Evolutionary conservation across 1,140 invertebrate species (phyloP), one percentile per base, ranked within the genome.

Genomic region (Reticulitermes speratus): DNA sequence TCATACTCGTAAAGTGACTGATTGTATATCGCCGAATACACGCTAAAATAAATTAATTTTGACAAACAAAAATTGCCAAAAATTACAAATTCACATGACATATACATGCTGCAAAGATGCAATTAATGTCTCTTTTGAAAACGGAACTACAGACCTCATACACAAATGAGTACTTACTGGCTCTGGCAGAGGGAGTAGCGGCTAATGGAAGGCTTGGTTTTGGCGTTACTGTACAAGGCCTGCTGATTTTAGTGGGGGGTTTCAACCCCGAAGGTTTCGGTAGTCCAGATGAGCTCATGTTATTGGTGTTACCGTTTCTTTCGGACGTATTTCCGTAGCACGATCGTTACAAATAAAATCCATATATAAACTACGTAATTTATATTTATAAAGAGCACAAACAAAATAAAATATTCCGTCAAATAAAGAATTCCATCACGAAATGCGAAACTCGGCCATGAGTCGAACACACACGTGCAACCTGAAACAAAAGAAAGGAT

Each of bases 221-320:
- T 30, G 93, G 93, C 83, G 92, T 90, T 87, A 91, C 89, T 82
- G 92, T 91, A 87, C 93, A 94, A 59, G 93, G 90, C 84, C 94
- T 89, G 83, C 93, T 93, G 88, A 94, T 94, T 89, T 94, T 94
- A 25, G 92, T 91, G n/a, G 93, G 94, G 65, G 91, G 93, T 87
- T 92, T 93, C 65, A 94, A 88, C 5, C 93, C 93, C 11, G 94
- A 94, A 86, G 91, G 92, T 87, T 91, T 91, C 23, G 90, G 90
- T 87, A 55, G 48, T 25, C 83, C 75, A 65, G 86, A n/a, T 30
- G 65, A 75, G n/a, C 65, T 75, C 65, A 75, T 75, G 6, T 75
- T 75, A 30, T n/a, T 21, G 82, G 32, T 25, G 23, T 84, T 32
- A 32, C 44, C n/a, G 83, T 44, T 44, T 44, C 6, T 25, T 84